phyloP scores from a whole-genome alignment of 2,113 vertebrate genomes.

The Apaloderma vittatum region DNA sequence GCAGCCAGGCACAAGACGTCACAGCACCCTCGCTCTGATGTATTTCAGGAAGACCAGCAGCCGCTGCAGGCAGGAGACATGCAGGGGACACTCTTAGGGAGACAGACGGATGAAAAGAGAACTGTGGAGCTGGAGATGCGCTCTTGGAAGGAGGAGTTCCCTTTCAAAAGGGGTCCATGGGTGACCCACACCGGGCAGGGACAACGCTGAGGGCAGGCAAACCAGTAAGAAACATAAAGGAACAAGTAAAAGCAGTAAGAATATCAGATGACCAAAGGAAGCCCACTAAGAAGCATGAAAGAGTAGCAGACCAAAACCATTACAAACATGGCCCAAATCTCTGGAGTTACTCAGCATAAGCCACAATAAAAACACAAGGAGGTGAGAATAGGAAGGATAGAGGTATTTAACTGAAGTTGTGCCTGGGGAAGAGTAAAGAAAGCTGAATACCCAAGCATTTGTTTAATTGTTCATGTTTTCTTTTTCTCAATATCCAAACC shows the following conservation, averaged over 20 bases:
- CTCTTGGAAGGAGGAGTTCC: background rate
- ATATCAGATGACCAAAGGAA: background rate
- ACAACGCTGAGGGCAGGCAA: background rate
- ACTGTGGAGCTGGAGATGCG: background rate
- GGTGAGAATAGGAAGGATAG: background rate
- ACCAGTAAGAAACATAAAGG: background rate
- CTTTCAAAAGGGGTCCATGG: background rate
- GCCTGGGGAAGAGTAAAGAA: background rate
- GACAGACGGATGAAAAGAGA: background rate
- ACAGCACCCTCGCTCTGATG: background rate
- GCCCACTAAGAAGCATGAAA: background rate
- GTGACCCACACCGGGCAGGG: background rate
- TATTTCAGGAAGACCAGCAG: background rate
- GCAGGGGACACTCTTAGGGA: background rate
- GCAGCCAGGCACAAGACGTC: background rate
- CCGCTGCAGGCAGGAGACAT: background rate
- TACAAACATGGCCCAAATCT: rapidly evolving
- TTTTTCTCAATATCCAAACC: background rate
- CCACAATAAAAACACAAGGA: background rate
- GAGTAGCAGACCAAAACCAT: background rate
- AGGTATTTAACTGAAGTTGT: background rate
- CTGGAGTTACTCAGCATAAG: background rate
- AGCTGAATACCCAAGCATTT: background rate
- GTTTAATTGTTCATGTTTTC: background rate
- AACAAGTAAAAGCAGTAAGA: background rate